Percentiles rank a stretch among this genome's conserved stretches.
Evolutionary conservation across 1,140 invertebrate genomes (phyloP).

Genomic region (Drosophila guanche): DNA sequence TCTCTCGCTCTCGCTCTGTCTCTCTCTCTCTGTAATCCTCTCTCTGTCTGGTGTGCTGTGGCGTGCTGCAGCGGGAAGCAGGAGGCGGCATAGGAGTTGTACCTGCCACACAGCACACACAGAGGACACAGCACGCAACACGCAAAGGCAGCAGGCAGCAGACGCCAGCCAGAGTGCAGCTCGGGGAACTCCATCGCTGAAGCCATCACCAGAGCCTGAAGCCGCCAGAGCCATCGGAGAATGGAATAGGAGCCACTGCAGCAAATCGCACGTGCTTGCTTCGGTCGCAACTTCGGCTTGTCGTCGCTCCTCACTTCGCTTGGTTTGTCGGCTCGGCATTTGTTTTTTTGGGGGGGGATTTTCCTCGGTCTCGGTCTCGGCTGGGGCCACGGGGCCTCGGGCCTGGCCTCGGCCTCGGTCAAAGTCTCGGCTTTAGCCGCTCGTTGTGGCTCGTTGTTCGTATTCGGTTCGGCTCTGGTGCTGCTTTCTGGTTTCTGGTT

Average conservation of each 20-base stretch:
- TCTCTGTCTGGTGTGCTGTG: constrained; percentile 2
- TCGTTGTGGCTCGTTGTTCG: not conserved
- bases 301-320: not conserved
- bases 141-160: constrained; percentile 34
- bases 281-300: constrained; percentile 10
- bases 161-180: constrained; percentile 30
- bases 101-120: constrained; percentile 36
- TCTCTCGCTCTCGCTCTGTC: too few relatives aligned
- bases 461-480: too few relatives aligned
- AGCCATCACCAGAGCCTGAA: not conserved
- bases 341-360: too few relatives aligned
- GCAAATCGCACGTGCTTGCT: constrained; percentile 70
- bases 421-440: not conserved
- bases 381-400: constrained; percentile 16
- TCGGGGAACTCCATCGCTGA: constrained; percentile 20
- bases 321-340: not conserved
- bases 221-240: constrained; percentile 12
- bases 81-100: constrained; percentile 12
- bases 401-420: too few relatives aligned
- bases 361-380: not conserved
- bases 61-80: constrained; percentile 9
- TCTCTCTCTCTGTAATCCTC: too few relatives aligned
- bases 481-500: constrained; percentile 7
- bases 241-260: constrained; percentile 50
- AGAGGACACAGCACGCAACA: constrained; percentile 40